Conservation (phyloP, 2,113 vertebrate genomes). For the Campylomormyrus numenius region DNA sequence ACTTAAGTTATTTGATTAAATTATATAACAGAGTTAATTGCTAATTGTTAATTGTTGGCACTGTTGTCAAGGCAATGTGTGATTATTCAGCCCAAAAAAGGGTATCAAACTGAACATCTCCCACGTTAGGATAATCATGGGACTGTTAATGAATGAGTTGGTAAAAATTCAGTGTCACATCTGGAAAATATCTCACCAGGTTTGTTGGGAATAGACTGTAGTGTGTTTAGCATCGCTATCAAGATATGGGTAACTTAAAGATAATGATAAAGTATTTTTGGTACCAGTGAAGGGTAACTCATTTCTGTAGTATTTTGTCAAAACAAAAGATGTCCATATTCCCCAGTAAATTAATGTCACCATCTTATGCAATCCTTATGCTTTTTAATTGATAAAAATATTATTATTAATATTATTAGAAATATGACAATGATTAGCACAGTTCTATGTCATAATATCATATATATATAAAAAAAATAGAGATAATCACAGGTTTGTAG, state of each 20-base stretch:
- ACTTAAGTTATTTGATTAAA: neutral
- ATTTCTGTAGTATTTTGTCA: neutral
- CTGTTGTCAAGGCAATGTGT: neutral
- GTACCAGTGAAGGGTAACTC: neutral
- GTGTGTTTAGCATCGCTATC: neutral
- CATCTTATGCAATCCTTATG: neutral
- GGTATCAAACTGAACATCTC: neutral
- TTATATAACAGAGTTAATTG: neutral
- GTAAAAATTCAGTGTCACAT: neutral
- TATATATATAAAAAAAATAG: too few relatives aligned
- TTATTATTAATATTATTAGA: neutral
- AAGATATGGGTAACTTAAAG: neutral
- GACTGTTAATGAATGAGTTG: neutral
- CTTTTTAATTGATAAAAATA: neutral
- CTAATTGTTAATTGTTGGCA: neutral
- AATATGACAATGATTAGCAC: neutral
- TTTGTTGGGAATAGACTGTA: neutral
- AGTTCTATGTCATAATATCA: neutral
- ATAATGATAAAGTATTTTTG: neutral
- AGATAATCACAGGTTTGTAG: neutral
- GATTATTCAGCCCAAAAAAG: neutral
- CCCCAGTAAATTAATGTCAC: neutral
- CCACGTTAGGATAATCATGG: neutral
- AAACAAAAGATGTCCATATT: neutral
- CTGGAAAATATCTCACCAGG: neutral